Base-by-base conservation (phyloP, 2,797 vertebrate genomes). In the Gobio occitaniae region DNA sequence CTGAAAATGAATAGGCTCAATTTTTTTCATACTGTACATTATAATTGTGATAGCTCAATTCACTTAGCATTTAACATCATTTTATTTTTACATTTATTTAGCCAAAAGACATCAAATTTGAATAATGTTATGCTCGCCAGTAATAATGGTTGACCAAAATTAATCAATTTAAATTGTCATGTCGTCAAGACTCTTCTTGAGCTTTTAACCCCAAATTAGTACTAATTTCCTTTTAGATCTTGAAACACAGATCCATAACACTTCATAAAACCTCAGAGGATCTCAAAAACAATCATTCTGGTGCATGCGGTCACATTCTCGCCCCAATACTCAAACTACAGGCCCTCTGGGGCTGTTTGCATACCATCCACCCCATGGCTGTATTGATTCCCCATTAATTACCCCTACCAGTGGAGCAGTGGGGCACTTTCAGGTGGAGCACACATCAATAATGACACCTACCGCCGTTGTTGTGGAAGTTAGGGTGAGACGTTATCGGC, bases 331-430 rank as follows among this genome's bases (percentile, higher is more conserved):
- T 87, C 84, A 87, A 88, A 89, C 87, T 87, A 89, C 89, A 90
- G 91, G 90, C 89, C 92, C 92, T 89, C 92, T 15, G 89, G 88
- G 89, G 87, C 50, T 66, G 77, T 84, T 75, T 71, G 59, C 81
- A 84, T 80, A 77, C 83, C 84, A 85, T 84, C 83, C 78, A 32
- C 76, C 76, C 36, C 52, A 88, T 75, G 75, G 91, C 84, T 68
- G 76, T 86, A 80, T 87, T 82, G 82, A 84, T 92, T 91, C 82
- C 88, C 89, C 89, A 91, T 92, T 84, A 84, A 84, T 88, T 84
- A 88, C 90, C 88, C 89, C 78, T 80, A 86, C 85, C 78, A 63
- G 76, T 86, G 77, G 77, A 83, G 19, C 75, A 76, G 59, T 47
- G 59, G 72, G 52, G 66, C 87, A 90, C 88, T 78, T 66, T 86